Base-by-base conservation (phyloP, 2,888 invertebrate genomes). In the Hirtodrosophila cameraria region DNA sequence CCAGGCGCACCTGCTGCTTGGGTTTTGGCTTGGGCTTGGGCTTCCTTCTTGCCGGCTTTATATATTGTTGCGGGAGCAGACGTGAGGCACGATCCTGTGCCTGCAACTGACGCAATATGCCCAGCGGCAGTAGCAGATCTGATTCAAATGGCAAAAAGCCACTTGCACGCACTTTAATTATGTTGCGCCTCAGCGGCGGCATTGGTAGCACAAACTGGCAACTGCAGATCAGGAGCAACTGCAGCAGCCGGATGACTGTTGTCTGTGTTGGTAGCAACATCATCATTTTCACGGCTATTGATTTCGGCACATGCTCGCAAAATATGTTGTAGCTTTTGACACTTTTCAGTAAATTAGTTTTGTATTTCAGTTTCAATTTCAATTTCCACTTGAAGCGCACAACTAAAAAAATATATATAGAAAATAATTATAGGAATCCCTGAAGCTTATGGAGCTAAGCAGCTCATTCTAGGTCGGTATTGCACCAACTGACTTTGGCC, bases 401-500 rank as follows among this genome's bases (percentile, higher is more conserved):
- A 46, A 20, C n/a, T 6, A 53, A 62, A 23, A 53, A 41, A 45
- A 42, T 52, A 57, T 25, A 63, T 23, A 20, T 31, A 18, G 6
- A 5, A 49, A 52, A 16, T 46, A 48, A 54, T 36, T 23, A 41
- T 48, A 13, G 15, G 15, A 15, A 12, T 18, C 23, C 39, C 38
- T 35, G 3, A 31, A 42, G 54, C 31, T 48, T 39, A 45, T 39
- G 52, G 54, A 77, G 52, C 50, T 30, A 28, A 61, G 59, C 67
- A 84, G 81, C 71, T 67, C 64, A 50, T 81, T 84, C 85, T 77
- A 68, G 64, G 79, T 76, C 66, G 66, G 86, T 61, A 76, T 73
- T 85, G 83, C 86, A 80, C 57, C 86, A 85, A 80, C 80, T 80
- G 83, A 80, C 35, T 60, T 33, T 49, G 61, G 31, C 30, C 46